Evolutionary conservation across 1,140 invertebrate species (phyloP), one percentile per base, ranked within the genome.

Genomic region (Drosophila ohnishii): DNA sequence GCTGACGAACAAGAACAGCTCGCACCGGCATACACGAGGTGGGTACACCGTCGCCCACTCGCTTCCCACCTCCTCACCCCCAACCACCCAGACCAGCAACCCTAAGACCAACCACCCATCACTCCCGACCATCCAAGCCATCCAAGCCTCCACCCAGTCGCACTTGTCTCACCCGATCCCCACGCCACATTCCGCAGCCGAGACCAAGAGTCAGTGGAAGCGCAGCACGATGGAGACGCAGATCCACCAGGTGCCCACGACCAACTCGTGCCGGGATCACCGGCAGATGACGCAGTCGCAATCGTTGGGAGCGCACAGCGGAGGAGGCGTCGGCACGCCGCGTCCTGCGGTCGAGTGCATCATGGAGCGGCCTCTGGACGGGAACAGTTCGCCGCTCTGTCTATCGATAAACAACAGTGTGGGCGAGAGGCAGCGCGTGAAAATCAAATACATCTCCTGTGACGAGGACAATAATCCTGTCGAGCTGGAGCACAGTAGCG

Each of bases 381-480:
- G 58, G 32, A 84, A 70, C 22, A 81, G 86, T n/a, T 91, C 90
- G 5, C 90, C 90, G 47, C 63, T 90, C 25, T 91, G 82, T 35
- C 69, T 91, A 9, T 90, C 90, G 4, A 80, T 90, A 22, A 69
- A 90, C 53, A 86, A 90, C 42, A 80, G 85, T 25, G 22, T 35
- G 2, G 84, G 84, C 6, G 80, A 91, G 48, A 74, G 82, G n/a
- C 78, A 91, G 40, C 78, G 72, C 22, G 70, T 91, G 28, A 85
- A 82, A 78, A 91, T 91, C 47, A 87, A 91, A 66, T 91, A 91
- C 64, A 91, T 91, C 51, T 91, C 90, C 50, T 91, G 90, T 64
- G 90, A 91, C 73, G 90, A 91, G 71, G 90, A 91, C 74, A 91
- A 91, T 84, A 91, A 91, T 85, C 82, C 90, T 10, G 81, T 87